Percentiles rank a stretch among this genome's conserved stretches.
Evolutionary conservation across 1,140 invertebrate genomes (phyloP).

Genomic region (Coptotermes formosanus): DNA sequence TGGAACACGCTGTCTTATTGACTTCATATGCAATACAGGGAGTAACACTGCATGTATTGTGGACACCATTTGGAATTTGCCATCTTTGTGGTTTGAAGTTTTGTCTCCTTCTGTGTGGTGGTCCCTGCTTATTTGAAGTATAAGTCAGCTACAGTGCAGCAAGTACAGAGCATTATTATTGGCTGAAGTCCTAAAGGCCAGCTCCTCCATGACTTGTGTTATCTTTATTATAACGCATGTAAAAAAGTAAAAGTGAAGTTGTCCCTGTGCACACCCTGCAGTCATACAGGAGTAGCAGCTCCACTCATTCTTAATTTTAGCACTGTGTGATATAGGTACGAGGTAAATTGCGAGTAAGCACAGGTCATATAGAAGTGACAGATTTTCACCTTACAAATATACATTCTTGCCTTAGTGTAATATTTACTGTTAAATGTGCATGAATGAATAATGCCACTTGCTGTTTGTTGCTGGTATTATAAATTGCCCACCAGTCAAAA

Average conservation of each 20-base stretch:
- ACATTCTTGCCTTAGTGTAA: neutral
- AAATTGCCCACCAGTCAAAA: neutral
- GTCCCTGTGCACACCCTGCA: no score
- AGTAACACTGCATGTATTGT: neutral
- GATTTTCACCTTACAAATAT: neutral
- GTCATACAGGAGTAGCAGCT: no score
- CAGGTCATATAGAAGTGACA: neutral
- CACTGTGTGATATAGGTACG: no score
- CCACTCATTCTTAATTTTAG: no score
- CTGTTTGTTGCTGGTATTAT: neutral
- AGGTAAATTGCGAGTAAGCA: neutral
- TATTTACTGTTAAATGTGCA: neutral
- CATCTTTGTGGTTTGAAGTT: neutral
- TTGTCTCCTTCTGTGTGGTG: neutral
- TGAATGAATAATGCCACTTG: neutral
- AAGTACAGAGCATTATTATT: conserved; percentile 6
- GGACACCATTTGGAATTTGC: conserved; percentile 3
- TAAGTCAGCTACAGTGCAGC: neutral
- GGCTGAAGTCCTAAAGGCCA: neutral
- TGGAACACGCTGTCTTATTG: neutral
- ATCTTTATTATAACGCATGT: neutral
- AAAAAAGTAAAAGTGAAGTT: neutral
- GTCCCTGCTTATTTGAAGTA: neutral
- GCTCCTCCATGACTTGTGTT: neutral
- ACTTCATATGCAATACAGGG: neutral